A percentile compares a stretch with the other conserved stretches of the same genome.
These are phyloP conservation scores for Phalacrocorax carbo DNA, from an alignment of 2,113 vertebrate genomes.

Conservation along the genomic window DNA sequence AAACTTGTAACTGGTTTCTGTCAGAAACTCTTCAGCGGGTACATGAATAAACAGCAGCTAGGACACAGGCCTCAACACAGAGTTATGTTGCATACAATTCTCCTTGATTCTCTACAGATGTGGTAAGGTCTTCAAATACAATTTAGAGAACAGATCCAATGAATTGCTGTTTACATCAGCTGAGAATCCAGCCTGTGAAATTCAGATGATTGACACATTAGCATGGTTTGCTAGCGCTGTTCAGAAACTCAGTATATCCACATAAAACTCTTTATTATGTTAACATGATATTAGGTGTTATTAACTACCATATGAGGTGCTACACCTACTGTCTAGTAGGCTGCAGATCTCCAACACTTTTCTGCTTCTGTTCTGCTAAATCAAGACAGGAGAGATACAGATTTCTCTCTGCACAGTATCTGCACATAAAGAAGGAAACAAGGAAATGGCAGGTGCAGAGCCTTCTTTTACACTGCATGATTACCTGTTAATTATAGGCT, in stretches of 20 bases:
- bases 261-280: background rate
- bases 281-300: background rate
- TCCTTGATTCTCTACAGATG: background rate
- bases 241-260: background rate
- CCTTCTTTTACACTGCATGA: background rate
- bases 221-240: background rate
- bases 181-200: background rate
- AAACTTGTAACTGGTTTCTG: background rate
- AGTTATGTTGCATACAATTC: background rate
- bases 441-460: background rate
- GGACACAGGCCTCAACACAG: background rate
- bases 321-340: background rate
- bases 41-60: background rate
- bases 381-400: background rate
- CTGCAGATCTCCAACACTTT: background rate
- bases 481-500: slow-evolving; percentile 18
- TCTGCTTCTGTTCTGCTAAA: background rate
- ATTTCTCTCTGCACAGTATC: background rate
- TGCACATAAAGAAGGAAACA: background rate
- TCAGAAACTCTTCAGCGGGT: background rate
- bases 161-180: background rate
- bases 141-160: background rate
- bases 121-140: background rate
- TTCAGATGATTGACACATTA: background rate
- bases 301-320: background rate